phyloP scores from a whole-genome alignment of 2,888 invertebrate genomes.

The Muschampia plurimacula region DNA sequence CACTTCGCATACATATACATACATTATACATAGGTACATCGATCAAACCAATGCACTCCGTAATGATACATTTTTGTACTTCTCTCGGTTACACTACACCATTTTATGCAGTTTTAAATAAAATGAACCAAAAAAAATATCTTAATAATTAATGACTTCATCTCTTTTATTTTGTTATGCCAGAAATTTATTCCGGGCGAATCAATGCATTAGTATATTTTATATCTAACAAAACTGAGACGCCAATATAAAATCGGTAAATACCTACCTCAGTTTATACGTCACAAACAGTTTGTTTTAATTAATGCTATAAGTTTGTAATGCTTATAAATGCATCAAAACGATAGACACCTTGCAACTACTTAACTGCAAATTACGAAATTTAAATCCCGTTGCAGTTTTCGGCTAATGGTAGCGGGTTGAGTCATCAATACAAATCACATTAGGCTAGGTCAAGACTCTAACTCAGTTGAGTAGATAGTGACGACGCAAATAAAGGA shows the following conservation, averaged over 20 bases:
- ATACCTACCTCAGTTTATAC: too few species aligned
- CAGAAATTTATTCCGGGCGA: not conserved
- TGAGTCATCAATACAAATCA: slow-evolving; percentile 66
- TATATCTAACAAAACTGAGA: not conserved
- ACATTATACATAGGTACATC: not conserved
- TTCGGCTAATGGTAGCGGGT: slow-evolving; percentile 38
- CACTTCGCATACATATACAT: slow-evolving; percentile 14
- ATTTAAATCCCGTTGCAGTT: slow-evolving; percentile 1
- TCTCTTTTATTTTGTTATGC: not conserved
- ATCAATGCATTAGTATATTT: not conserved
- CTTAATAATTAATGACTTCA: not conserved
- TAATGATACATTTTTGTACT: slow-evolving; percentile 8
- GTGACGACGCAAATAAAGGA: slow-evolving; percentile 61
- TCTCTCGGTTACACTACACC: too few species aligned
- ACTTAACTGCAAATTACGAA: slow-evolving; percentile 1
- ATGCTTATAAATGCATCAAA: not conserved
- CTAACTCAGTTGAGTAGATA: slow-evolving; percentile 75
- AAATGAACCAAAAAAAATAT: not conserved
- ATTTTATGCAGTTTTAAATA: not conserved
- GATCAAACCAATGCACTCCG: slow-evolving; percentile 1
- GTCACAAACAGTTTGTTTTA: too few species aligned
- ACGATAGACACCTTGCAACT: not conserved
- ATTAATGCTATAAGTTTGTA: too few species aligned
- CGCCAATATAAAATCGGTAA: too few species aligned
- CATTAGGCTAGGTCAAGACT: slow-evolving; percentile 82